Conservation (phyloP, 2,888 invertebrate species). For the Nemurella pictetii region DNA sequence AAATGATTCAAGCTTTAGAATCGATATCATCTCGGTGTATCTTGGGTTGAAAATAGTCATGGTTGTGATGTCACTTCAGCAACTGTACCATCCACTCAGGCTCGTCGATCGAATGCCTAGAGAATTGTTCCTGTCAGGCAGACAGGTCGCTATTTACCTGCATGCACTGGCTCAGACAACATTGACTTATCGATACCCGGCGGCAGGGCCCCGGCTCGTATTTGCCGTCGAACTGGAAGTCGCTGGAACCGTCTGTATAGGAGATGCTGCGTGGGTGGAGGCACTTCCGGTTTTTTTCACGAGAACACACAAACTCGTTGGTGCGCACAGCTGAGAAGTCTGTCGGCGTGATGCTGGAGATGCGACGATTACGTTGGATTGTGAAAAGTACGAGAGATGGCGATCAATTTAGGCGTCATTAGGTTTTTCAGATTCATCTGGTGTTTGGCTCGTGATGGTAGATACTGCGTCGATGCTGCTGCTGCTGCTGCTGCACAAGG, state of each 20-base stretch:
- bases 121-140: neutral
- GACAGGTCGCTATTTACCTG: conserved; percentile 13
- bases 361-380: neutral
- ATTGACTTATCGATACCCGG: no score
- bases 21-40: no score
- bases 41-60: no score
- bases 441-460: neutral
- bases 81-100: no score
- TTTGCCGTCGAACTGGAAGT: conserved; percentile 19
- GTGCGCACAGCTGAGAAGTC: neutral
- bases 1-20: neutral
- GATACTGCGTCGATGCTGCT: neutral
- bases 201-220: conserved; percentile 23
- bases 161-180: conserved; percentile 19
- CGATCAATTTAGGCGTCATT: conserved; percentile 15
- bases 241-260: neutral
- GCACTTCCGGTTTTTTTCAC: conserved; percentile 14
- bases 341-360: neutral
- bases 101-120: no score
- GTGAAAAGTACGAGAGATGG: conserved; percentile 15
- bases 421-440: conserved; percentile 7
- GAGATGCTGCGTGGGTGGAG: neutral
- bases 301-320: neutral
- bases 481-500: no score
- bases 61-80: no score